phyloP scores from a whole-genome alignment of 2,113 vertebrate genomes.

The Albula glossodonta region DNA sequence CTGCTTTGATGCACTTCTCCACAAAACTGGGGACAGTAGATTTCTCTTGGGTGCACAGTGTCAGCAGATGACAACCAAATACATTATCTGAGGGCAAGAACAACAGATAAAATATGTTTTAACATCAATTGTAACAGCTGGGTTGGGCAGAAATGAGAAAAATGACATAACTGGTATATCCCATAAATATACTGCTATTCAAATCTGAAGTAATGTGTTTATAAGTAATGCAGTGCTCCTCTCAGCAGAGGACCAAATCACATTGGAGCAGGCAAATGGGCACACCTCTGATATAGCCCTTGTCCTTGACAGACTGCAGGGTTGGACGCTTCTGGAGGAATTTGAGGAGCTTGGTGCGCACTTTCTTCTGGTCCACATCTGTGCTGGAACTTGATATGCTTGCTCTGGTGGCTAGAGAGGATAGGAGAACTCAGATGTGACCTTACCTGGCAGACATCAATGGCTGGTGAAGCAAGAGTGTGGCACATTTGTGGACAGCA shows the following conservation, averaged over 20 bases:
- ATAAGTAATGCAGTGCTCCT: background rate
- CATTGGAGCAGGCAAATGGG: background rate
- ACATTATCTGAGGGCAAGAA: constrained; percentile 78
- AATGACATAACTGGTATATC: background rate
- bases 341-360: constrained; percentile 82
- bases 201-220: background rate
- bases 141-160: background rate
- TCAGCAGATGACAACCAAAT: constrained; percentile 82
- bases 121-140: no score
- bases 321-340: constrained; percentile 85
- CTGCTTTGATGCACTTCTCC: constrained; percentile 78
- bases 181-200: background rate
- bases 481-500: background rate
- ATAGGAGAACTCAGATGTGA: background rate
- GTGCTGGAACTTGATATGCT: constrained; percentile 17
- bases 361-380: constrained; percentile 76
- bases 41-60: constrained; percentile 79
- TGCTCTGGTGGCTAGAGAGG: constrained; percentile 40
- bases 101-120: background rate
- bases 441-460: background rate
- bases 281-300: constrained; percentile 86
- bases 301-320: constrained; percentile 83
- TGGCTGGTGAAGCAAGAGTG: background rate
- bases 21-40: constrained; percentile 81
- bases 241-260: background rate